Evolutionary conservation across 2,888 invertebrate species (phyloP).

Genomic region (Nudaria mundana): DNA sequence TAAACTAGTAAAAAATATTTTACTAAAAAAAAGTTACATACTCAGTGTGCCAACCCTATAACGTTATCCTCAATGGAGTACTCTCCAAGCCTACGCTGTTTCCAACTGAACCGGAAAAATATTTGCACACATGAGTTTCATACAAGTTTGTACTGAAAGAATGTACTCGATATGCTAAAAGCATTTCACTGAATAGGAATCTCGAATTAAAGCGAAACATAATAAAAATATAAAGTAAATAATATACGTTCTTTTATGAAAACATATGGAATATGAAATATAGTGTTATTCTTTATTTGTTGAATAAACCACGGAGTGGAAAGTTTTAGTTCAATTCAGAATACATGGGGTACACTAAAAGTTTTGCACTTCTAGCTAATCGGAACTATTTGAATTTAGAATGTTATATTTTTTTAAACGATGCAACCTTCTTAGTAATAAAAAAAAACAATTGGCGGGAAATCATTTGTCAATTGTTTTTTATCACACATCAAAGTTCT

Average conservation of each 20-base stretch:
- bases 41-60: constrained; percentile 4
- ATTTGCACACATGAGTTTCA: constrained; percentile 21
- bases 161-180: constrained; percentile 20
- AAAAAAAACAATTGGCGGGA: too few species aligned
- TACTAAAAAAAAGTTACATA: neutral
- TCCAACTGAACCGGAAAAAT: constrained; percentile 17
- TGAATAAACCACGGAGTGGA: neutral
- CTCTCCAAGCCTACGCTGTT: constrained; percentile 20
- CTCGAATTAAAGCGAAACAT: constrained; percentile 22
- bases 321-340: too few species aligned
- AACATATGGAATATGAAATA: neutral
- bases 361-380: too few species aligned
- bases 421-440: too few species aligned
- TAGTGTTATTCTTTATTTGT: neutral
- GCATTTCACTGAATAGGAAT: constrained; percentile 23
- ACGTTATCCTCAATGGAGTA: constrained; percentile 18
- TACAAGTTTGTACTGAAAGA: constrained; percentile 16
- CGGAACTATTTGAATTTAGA: too few species aligned
- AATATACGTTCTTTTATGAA: constrained; percentile 4
- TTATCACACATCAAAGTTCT: too few species aligned
- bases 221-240: constrained; percentile 5
- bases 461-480: too few species aligned
- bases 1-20: too few species aligned
- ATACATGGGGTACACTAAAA: too few species aligned
- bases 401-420: too few species aligned